Evolutionary conservation across 2,797 vertebrate species (phyloP), one percentile per base, ranked within the genome.

Genomic region (Schizopygopsis pylzovi): DNA sequence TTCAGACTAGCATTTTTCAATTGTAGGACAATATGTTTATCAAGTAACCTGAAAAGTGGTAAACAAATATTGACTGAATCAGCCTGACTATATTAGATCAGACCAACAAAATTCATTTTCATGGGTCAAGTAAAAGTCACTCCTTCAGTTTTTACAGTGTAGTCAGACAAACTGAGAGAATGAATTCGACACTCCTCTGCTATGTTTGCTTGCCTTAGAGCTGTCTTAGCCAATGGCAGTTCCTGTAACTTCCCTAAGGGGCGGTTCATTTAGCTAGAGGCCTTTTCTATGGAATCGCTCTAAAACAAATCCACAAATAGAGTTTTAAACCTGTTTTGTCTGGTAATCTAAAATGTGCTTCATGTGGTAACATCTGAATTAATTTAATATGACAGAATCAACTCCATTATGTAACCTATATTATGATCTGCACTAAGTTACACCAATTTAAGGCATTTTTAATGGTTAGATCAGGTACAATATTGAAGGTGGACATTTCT

Each of bases 161-260:
- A 84, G 41, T 76, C 45, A 68, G 37, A 56, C 22, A 59, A 84
- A 84, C 18, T 54, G 22, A 77, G 49, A 39, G 63, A 59, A 79
- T 37, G 18, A 70, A 70, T 85, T 71, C 0, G 20, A 85, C 67
- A 79, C 61, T 61, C 5, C 25, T 79, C 4, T 85, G 18, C 65
- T 79, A 28, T 70, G 76, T 79, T 71, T 79, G 61, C 77, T 79
- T 79, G 43, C 39, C 16, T 85, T 47, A 71, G 49, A 79, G 76
- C 65, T 45, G 20, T 28, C 16, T 43, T 71, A 41, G 18, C 39
- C 49, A 59, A 33, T 70, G 45, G 79, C 63, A 70, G 18, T 70
- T 12, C 83, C 25, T 56, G 65, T 70, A 79, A 79, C 49, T 54
- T 85, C 37, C 65, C 75, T 68, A 71, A 59, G 52, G 83, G 33